Percentiles rank a stretch among this genome's conserved stretches.
Conservation (phyloP, 2,888 invertebrate genomes). For the Epinotia ramella region DNA sequence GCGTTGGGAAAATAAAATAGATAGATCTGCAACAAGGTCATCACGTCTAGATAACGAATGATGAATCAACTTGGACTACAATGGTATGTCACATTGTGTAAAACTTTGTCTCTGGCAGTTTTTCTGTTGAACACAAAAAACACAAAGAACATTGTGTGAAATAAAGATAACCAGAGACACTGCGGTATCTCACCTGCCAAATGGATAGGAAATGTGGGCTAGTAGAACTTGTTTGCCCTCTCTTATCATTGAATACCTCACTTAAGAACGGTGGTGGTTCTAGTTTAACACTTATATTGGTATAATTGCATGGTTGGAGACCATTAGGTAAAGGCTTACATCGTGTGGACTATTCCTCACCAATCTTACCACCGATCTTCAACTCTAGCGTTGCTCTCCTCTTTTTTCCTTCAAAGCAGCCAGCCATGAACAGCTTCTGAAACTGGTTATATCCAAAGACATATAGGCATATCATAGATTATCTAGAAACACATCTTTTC, state of each 20-base stretch:
- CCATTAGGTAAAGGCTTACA: too few relatives aligned
- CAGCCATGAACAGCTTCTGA: too few relatives aligned
- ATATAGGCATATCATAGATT: too few relatives aligned
- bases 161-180: neutral
- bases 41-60: constrained; percentile 2
- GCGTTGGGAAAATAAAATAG: constrained; percentile 7
- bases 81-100: constrained; percentile 2
- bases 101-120: neutral
- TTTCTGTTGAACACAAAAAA: neutral
- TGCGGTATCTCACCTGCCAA: constrained; percentile 3
- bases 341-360: too few relatives aligned
- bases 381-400: too few relatives aligned
- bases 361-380: too few relatives aligned
- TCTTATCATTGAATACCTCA: neutral
- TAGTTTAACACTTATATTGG: too few relatives aligned
- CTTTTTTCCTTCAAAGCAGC: too few relatives aligned
- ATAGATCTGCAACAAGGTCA: neutral
- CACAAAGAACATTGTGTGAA: neutral
- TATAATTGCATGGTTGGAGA: too few relatives aligned
- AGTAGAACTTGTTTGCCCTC: neutral
- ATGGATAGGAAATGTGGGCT: neutral
- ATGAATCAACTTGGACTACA: constrained; percentile 4
- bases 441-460: too few relatives aligned
- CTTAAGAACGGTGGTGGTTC: neutral
- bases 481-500: too few relatives aligned